Percentiles rank a stretch among this genome's conserved stretches.
Evolutionary conservation across 2,113 vertebrate genomes (phyloP).

Genomic region (Malurus cyaneus): DNA sequence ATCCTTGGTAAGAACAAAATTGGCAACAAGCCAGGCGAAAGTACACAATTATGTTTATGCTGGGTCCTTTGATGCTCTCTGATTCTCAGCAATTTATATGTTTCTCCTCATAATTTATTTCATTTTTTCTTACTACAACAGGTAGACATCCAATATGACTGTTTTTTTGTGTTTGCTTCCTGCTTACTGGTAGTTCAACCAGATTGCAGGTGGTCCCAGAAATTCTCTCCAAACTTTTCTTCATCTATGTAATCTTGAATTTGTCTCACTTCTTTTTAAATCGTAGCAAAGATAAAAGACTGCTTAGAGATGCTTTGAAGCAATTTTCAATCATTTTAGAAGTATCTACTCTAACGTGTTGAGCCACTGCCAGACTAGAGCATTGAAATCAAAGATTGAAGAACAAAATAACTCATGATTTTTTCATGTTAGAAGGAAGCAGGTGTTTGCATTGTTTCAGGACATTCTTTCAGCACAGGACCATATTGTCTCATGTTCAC

Average conservation of each 20-base stretch:
- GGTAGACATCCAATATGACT: not conserved
- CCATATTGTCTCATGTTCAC: not conserved
- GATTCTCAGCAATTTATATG: not conserved
- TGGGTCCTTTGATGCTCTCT: not conserved
- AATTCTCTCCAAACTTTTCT: not conserved
- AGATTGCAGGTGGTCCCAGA: not conserved
- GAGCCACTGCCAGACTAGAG: not conserved
- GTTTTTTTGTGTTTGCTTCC: not conserved
- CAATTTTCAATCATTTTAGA: not conserved
- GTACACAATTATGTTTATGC: not conserved
- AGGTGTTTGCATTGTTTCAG: not conserved
- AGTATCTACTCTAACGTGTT: not conserved
- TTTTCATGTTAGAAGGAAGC: not conserved
- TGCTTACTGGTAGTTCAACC: not conserved
- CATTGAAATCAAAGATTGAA: not conserved
- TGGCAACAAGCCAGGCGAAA: not conserved
- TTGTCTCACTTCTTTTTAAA: not conserved
- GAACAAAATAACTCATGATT: rapidly evolving
- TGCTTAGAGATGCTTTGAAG: not conserved
- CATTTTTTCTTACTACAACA: not conserved
- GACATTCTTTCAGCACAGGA: not conserved
- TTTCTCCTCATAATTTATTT: not conserved
- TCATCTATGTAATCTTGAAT: not conserved
- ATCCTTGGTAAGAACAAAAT: not conserved
- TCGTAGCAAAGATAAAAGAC: not conserved